These are phyloP conservation scores for Cyanoramphus novaezelandiae DNA, from an alignment of 2,113 vertebrate species.

Conservation along the genomic window DNA sequence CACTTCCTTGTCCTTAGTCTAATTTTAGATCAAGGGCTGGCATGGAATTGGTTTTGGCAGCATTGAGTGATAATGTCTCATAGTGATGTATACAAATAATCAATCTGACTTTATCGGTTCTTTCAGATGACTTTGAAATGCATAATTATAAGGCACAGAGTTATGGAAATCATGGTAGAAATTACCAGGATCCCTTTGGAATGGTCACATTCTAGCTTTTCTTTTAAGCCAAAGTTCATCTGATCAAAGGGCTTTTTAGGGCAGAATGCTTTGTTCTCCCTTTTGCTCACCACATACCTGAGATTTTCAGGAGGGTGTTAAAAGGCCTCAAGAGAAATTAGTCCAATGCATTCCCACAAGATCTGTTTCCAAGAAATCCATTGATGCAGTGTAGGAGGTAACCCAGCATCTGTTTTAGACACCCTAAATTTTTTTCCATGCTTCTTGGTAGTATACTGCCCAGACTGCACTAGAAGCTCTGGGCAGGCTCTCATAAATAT, in stretches of 20 bases:
- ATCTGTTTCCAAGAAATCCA: background rate
- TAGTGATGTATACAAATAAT: slow-evolving; percentile 8
- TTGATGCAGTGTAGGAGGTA: background rate
- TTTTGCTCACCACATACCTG: background rate
- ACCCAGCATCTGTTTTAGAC: background rate
- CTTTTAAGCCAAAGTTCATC: background rate
- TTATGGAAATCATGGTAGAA: slow-evolving; percentile 11
- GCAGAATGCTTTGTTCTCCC: background rate
- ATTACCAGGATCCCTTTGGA: background rate
- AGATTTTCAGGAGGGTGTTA: background rate
- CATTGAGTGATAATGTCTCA: background rate
- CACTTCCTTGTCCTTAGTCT: slow-evolving; percentile 31
- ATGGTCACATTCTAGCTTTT: background rate
- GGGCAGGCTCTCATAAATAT: background rate
- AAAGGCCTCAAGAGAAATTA: background rate
- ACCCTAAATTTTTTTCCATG: background rate
- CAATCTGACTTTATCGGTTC: slow-evolving; percentile 39
- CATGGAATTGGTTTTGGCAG: slow-evolving; percentile 28
- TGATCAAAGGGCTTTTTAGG: background rate
- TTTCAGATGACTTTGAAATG: slow-evolving; percentile 28
- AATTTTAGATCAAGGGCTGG: slow-evolving; percentile 59
- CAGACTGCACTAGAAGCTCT: background rate
- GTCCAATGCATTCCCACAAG: background rate
- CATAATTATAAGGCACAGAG: background rate
- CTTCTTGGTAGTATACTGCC: background rate